These are phyloP conservation scores for Drosophila glabriapex DNA, from an alignment of 2,888 invertebrate genomes.

Conservation along the genomic window DNA sequence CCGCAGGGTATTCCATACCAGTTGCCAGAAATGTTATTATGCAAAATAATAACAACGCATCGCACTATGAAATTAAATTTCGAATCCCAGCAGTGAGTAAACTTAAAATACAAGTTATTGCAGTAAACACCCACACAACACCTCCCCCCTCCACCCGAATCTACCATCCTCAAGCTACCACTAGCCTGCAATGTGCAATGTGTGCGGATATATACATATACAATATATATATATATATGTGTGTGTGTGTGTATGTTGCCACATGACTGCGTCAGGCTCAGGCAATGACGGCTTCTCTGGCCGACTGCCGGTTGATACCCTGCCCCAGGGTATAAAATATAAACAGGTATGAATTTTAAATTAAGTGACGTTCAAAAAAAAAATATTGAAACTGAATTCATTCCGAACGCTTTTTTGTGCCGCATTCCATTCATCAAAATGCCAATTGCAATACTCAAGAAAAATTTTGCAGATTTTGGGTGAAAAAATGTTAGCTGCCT, in stretches of 20 bases:
- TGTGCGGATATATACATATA: neutral
- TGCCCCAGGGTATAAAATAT: constrained; percentile 10
- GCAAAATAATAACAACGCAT: constrained; percentile 80
- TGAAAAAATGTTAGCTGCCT: neutral
- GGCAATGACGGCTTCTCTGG: constrained; percentile 46
- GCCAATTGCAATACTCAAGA: neutral
- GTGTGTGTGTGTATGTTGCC: too few species aligned
- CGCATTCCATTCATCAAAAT: neutral
- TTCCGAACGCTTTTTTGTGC: neutral
- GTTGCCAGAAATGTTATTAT: constrained; percentile 72
- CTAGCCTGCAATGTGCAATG: constrained; percentile 17
- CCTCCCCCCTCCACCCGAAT: neutral
- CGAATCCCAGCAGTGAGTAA: constrained; percentile 79
- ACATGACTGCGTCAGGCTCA: constrained; percentile 70
- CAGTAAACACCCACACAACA: constrained; percentile 23
- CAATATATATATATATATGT: neutral
- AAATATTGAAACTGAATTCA: neutral
- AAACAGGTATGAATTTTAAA: neutral
- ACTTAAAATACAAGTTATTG: constrained; percentile 80
- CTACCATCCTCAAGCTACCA: neutral
- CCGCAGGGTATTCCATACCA: constrained; percentile 41
- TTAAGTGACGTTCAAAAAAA: neutral
- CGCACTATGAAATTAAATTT: constrained; percentile 82
- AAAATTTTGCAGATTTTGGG: neutral
- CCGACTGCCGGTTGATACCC: constrained; percentile 46